phyloP scores from a whole-genome alignment of 1,140 invertebrate genomes.

The Leptoteleia sp. region DNA sequence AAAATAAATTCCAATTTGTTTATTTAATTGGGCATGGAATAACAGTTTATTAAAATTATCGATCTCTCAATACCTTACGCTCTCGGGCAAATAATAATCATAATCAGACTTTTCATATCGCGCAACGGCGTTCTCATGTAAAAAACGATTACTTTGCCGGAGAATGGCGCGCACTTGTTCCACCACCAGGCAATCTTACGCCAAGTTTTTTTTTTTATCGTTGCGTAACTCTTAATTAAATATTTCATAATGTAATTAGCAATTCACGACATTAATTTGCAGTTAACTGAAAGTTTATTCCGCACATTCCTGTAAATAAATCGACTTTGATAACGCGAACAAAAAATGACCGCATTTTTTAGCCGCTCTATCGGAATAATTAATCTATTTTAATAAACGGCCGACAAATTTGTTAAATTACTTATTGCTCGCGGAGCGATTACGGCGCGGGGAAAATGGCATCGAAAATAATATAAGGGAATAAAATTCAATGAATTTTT shows the following conservation, averaged over 20 bases:
- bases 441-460: no score
- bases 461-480: no score
- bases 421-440: no score
- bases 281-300: slow-evolving; percentile 28
- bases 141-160: slow-evolving; percentile 7
- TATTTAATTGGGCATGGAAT: no score
- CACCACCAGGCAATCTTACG: slow-evolving; percentile 5
- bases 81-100: background rate
- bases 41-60: no score
- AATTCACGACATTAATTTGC: slow-evolving; percentile 32
- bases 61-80: no score
- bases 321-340: slow-evolving; percentile 16
- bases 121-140: slow-evolving; percentile 8
- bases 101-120: slow-evolving; percentile 4
- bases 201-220: slow-evolving; percentile 20
- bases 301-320: slow-evolving; percentile 22
- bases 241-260: slow-evolving; percentile 32
- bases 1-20: background rate
- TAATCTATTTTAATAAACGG: slow-evolving; percentile 27
- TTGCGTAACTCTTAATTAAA: slow-evolving; percentile 31
- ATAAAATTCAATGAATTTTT: no score
- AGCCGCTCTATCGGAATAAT: slow-evolving; percentile 14
- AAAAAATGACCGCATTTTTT: slow-evolving; percentile 22
- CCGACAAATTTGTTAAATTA: slow-evolving; percentile 4
- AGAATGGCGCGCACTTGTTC: background rate